These are phyloP conservation scores for Colletes latitarsis DNA, from an alignment of 1,140 invertebrate species.

Conservation along the genomic window DNA sequence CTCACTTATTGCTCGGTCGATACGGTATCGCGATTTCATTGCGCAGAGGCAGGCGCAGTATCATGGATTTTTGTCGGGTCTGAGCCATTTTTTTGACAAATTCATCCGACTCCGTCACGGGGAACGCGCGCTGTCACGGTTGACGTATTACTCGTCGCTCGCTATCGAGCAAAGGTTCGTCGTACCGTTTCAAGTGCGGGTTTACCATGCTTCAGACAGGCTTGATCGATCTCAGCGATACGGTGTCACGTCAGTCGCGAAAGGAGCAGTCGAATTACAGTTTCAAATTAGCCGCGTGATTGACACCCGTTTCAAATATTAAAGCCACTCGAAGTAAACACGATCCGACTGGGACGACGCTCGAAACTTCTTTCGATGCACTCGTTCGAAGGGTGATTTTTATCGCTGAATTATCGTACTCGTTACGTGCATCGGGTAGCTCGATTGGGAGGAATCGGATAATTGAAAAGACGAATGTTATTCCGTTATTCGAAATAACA, in stretches of 20 bases:
- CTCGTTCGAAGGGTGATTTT: too few relatives aligned
- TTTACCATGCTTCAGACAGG: background rate
- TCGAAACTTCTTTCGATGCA: too few relatives aligned
- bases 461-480: too few relatives aligned
- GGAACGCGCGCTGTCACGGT: conserved; percentile 10
- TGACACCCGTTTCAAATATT: background rate
- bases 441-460: too few relatives aligned
- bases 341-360: too few relatives aligned
- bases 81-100: conserved; percentile 9
- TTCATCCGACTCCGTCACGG: conserved; percentile 13
- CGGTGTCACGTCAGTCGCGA: background rate
- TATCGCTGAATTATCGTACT: too few relatives aligned
- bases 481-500: too few relatives aligned
- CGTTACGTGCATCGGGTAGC: too few relatives aligned
- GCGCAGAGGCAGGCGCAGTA: background rate
- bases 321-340: background rate
- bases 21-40: background rate
- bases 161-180: conserved; percentile 36
- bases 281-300: background rate
- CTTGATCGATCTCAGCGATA: conserved; percentile 39
- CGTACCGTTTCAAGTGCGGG: conserved; percentile 26
- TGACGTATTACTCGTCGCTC: conserved; percentile 44
- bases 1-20: background rate
- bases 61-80: background rate
- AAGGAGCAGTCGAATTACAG: background rate